These are phyloP conservation scores for Artibeus lituratus DNA, from an alignment of 2,797 vertebrate genomes.

Conservation along the genomic window DNA sequence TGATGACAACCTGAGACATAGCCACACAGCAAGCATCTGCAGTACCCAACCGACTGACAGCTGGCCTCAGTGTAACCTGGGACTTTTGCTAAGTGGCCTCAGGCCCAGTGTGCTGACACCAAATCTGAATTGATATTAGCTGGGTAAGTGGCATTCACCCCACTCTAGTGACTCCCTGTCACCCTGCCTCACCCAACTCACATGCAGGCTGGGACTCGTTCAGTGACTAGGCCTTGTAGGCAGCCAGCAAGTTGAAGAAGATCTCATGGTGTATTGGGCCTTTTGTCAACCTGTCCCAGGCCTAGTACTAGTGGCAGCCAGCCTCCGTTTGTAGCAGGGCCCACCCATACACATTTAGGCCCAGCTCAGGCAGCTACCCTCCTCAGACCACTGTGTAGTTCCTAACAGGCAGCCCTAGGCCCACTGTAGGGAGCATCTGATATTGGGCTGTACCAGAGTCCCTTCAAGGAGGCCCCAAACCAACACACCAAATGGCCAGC, in stretches of 20 bases:
- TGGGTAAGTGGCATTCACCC: neutral
- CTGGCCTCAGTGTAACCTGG: neutral
- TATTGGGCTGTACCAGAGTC: neutral
- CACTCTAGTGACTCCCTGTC: neutral
- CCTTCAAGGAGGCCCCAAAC: neutral
- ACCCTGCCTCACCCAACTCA: neutral
- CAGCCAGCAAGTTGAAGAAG: neutral
- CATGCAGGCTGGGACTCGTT: neutral
- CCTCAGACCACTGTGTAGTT: neutral
- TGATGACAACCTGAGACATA: neutral
- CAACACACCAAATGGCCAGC: neutral
- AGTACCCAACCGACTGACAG: neutral
- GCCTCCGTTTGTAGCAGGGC: neutral
- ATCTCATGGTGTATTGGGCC: neutral
- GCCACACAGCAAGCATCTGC: neutral
- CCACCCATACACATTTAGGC: neutral
- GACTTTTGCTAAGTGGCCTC: neutral
- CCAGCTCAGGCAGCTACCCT: neutral
- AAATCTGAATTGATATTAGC: neutral
- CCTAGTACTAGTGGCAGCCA: neutral
- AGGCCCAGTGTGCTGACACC: neutral
- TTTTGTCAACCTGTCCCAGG: neutral
- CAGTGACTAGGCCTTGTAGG: neutral
- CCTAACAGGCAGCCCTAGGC: neutral
- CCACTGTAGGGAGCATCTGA: neutral